These are phyloP conservation scores for Orchestia grillus DNA, from an alignment of 1,140 invertebrate genomes.

Conservation along the genomic window DNA sequence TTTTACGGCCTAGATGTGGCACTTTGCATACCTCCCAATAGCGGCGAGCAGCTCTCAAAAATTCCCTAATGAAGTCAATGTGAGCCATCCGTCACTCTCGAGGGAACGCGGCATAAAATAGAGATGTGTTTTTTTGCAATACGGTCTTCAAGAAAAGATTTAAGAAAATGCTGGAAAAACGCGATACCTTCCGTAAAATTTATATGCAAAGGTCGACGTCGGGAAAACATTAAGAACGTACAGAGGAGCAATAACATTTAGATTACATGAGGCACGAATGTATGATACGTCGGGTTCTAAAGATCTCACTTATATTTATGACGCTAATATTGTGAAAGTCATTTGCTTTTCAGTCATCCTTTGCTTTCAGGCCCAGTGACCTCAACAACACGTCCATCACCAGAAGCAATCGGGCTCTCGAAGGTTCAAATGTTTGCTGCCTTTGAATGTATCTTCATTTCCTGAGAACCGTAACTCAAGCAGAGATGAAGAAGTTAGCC, in stretches of 20 bases:
- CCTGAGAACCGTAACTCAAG: neutral
- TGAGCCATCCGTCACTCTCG: neutral
- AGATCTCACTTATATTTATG: neutral
- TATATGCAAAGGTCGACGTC: neutral
- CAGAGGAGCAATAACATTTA: neutral
- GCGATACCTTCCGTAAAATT: neutral
- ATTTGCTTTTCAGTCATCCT: neutral
- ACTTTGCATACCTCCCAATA: neutral
- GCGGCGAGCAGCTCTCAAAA: neutral
- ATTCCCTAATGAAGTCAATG: neutral
- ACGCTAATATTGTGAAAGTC: neutral
- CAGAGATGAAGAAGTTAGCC: neutral
- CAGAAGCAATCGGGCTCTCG: neutral
- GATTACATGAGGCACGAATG: neutral
- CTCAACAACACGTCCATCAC: neutral
- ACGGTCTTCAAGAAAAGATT: neutral
- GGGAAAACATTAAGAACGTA: neutral
- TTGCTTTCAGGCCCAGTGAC: neutral
- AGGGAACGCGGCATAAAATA: neutral
- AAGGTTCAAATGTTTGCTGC: neutral
- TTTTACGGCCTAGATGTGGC: neutral
- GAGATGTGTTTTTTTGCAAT: neutral
- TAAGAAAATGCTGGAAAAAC: neutral
- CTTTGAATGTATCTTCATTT: constrained; percentile 1
- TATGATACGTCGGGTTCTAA: neutral